Percentiles rank a stretch among this genome's conserved stretches.
These are phyloP conservation scores for Busarellus nigricollis DNA, from an alignment of 2,797 vertebrate genomes.

Conservation along the genomic window DNA sequence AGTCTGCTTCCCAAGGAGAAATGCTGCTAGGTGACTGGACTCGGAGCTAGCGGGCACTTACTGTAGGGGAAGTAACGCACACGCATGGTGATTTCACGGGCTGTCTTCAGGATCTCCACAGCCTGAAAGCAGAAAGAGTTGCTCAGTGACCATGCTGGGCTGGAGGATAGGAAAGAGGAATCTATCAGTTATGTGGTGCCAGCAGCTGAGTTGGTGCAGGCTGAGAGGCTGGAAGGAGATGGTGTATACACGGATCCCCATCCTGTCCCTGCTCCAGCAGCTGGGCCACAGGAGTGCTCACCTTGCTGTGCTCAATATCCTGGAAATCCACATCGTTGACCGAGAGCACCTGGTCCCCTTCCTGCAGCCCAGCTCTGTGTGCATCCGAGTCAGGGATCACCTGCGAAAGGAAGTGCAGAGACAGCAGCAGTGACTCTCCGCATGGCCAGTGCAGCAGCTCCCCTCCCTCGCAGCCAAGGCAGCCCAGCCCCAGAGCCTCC, in stretches of 20 bases:
- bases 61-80: constrained; percentile 98
- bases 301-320: constrained; percentile 97
- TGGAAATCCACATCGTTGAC: constrained; percentile 99
- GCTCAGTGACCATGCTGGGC: neutral
- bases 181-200: rapidly evolving
- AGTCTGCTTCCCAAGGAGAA: neutral
- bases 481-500: too few species aligned
- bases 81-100: constrained; percentile 94
- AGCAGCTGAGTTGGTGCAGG: neutral
- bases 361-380: constrained; percentile 93
- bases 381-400: constrained; percentile 97
- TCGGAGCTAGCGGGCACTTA: constrained; percentile 68
- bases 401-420: constrained; percentile 56
- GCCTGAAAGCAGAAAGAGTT: constrained; percentile 77
- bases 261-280: neutral
- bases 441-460: rapidly evolving
- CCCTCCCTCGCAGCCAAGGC: neutral
- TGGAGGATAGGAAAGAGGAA: neutral
- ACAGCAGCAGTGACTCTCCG: neutral
- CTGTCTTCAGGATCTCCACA: constrained; percentile 96
- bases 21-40: neutral
- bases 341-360: constrained; percentile 96
- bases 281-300: neutral
- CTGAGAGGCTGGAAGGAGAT: too few species aligned
- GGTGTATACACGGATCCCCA: rapidly evolving